Evolutionary conservation across 1,140 invertebrate species (phyloP).

Genomic region (Drosophila erecta): DNA sequence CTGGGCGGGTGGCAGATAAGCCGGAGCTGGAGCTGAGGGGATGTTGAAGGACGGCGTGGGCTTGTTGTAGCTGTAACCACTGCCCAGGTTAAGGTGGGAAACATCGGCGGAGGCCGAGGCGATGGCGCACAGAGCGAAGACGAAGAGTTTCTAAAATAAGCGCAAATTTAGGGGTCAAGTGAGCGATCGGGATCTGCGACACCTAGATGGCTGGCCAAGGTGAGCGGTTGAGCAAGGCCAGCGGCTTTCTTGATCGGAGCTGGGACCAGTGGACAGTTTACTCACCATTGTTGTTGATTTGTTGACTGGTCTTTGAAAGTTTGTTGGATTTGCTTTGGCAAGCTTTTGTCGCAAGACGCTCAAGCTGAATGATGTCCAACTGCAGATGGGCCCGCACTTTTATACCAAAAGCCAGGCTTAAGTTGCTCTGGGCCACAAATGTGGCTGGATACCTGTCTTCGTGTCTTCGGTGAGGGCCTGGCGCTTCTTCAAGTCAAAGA

Average conservation of each 20-base stretch:
- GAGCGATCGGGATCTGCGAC: conserved; percentile 2
- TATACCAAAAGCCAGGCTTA: conserved; percentile 48
- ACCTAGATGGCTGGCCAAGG: conserved; percentile 50
- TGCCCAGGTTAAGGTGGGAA: conserved; percentile 65
- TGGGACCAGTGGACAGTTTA: not conserved
- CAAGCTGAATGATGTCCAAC: conserved; percentile 70
- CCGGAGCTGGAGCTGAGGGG: conserved; percentile 43
- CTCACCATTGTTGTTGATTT: conserved; percentile 73
- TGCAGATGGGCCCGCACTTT: conserved; percentile 67
- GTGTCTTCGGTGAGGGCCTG: conserved; percentile 13
- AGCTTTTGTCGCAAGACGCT: conserved; percentile 64
- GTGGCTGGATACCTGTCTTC: conserved; percentile 18
- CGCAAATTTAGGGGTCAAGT: conserved; percentile 6
- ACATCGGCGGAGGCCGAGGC: conserved; percentile 73
- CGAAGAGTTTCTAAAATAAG: conserved; percentile 73
- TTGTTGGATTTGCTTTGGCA: conserved; percentile 62
- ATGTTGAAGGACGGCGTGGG: conserved; percentile 65
- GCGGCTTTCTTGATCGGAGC: conserved; percentile 34
- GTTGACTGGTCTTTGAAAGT: conserved; percentile 56
- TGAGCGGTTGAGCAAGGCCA: conserved; percentile 47
- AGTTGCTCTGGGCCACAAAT: conserved; percentile 19
- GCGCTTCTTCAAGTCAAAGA: conserved; percentile 35
- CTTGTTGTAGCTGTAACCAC: conserved; percentile 68
- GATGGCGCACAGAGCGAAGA: conserved; percentile 73
- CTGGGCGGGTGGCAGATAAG: conserved; percentile 7